Percentiles rank a stretch among this genome's conserved stretches.
Conservation (phyloP, 2,888 invertebrate genomes). For the Ditula angustiorana region DNA sequence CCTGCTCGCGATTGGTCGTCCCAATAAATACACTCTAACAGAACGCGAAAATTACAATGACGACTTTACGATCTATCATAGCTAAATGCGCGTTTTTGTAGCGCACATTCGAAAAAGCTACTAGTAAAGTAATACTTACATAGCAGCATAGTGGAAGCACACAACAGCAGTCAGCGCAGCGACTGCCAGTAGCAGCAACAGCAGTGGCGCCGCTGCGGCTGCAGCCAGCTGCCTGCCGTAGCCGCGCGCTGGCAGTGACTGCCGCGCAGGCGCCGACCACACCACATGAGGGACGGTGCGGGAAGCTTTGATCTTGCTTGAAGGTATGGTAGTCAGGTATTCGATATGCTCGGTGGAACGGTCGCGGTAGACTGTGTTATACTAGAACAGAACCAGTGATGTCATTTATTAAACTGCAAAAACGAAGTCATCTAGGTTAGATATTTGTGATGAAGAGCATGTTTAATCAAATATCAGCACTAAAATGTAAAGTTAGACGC, state of each 20-base stretch:
- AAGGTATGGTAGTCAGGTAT: slow-evolving; percentile 64
- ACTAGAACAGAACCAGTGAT: slow-evolving; percentile 60
- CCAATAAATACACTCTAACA: too few relatives aligned
- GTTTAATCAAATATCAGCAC: too few relatives aligned
- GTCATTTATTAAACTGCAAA: not conserved
- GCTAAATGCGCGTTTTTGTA: too few relatives aligned
- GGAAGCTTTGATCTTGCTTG: slow-evolving; percentile 49
- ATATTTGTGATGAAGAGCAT: too few relatives aligned
- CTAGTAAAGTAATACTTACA: slow-evolving; percentile 85
- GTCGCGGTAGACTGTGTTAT: slow-evolving; percentile 73
- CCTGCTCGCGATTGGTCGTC: too few relatives aligned
- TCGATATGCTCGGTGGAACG: slow-evolving; percentile 67
- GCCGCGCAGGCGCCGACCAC: slow-evolving; percentile 87
- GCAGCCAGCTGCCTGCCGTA: slow-evolving; percentile 89
- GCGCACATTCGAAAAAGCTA: not conserved
- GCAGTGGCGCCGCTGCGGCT: slow-evolving; percentile 89
- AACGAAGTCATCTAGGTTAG: too few relatives aligned
- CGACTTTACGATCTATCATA: too few relatives aligned
- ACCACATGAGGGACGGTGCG: slow-evolving; percentile 54
- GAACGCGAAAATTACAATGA: too few relatives aligned
- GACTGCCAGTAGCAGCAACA: slow-evolving; percentile 88
- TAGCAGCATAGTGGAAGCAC: slow-evolving; percentile 91
- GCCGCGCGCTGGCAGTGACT: slow-evolving; percentile 88
- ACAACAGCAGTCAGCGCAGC: slow-evolving; percentile 89
- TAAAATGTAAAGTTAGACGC: too few relatives aligned